Base-by-base conservation (phyloP, 2,797 vertebrate genomes). In the Thamnophis elegans region DNA sequence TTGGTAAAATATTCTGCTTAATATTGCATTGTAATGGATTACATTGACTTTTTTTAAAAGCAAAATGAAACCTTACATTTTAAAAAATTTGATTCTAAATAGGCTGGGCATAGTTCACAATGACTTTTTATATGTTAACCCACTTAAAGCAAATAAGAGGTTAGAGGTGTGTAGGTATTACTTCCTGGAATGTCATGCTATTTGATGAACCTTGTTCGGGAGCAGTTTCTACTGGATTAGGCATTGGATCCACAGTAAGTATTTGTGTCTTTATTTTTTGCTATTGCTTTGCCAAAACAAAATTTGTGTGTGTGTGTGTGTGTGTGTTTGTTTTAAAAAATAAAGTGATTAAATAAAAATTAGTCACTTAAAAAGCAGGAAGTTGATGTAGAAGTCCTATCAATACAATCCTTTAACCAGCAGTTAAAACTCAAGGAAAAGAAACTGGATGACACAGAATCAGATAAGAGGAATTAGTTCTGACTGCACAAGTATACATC, bases 281-380 rank as follows among this genome's bases (percentile, higher is more conserved):
- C 26, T 20, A 16, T 54, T 87, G 14, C 22, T 78, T 86, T 56
- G 68, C 89, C 85, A 60, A 13, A 89, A 89, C 9, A 85, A 8
- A 85, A 85, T 89, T 18, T 89, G 25, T n/a, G n/a, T n/a, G n/a
- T 89, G 26, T 89, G 25, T 42, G 42, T 42, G 2, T 89, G 26
- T 89, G 25, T 62, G 28, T 22, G 0, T 22, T 20, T 78, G 20
- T 20, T 36, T 32, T 12, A 4, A 18, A 73, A 36, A 73, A 36
- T 20, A 42, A 78, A n/a, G 32, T 65, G 51, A 42, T 68, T 90
- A 55, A 65, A 87, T 82, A 47, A 22, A 60, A 89, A 89, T 89
- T 90, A 86, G 53, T 87, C 88, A 87, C 14, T 28, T 56, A 68
- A 85, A 58, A 92, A 88, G 60, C 87, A 92, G 53, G 22, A 32